These are phyloP conservation scores for Dryas iulia DNA, from an alignment of 1,140 invertebrate genomes.

Conservation along the genomic window DNA sequence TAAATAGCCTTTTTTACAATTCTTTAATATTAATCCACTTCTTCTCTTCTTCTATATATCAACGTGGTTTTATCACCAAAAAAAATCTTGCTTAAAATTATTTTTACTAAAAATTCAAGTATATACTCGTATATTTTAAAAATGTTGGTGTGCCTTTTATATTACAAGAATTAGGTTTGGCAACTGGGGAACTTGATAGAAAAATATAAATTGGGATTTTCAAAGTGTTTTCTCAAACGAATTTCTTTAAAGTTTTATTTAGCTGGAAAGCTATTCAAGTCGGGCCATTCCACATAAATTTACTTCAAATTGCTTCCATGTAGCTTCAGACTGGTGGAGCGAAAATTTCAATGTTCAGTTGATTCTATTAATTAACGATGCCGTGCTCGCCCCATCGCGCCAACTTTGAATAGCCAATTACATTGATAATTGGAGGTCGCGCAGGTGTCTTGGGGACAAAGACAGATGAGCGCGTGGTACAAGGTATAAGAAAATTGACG, in stretches of 20 bases:
- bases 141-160: too few species aligned
- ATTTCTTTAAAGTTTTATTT: conserved; percentile 19
- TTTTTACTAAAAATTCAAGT: not conserved
- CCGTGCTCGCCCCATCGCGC: conserved; percentile 63
- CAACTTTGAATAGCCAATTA: conserved; percentile 76
- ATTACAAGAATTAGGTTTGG: not conserved
- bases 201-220: conserved; percentile 5
- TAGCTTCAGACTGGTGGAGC: conserved; percentile 51
- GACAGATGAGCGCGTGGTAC: conserved; percentile 36
- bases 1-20: too few species aligned
- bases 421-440: conserved; percentile 72
- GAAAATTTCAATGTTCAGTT: conserved; percentile 72
- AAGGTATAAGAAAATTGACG: conserved; percentile 8
- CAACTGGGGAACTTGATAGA: not conserved
- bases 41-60: too few species aligned
- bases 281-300: conserved; percentile 43
- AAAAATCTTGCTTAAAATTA: too few species aligned
- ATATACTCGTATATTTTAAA: too few species aligned
- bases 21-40: too few species aligned
- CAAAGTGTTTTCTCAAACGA: not conserved
- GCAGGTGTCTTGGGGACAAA: conserved; percentile 66
- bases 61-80: too few species aligned
- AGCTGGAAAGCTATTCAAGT: conserved; percentile 24
- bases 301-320: conserved; percentile 52
- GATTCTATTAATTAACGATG: conserved; percentile 74